Evolutionary conservation across 2,113 vertebrate genomes (phyloP), one percentile per base, ranked within the genome.

Genomic region (Scomber japonicus): DNA sequence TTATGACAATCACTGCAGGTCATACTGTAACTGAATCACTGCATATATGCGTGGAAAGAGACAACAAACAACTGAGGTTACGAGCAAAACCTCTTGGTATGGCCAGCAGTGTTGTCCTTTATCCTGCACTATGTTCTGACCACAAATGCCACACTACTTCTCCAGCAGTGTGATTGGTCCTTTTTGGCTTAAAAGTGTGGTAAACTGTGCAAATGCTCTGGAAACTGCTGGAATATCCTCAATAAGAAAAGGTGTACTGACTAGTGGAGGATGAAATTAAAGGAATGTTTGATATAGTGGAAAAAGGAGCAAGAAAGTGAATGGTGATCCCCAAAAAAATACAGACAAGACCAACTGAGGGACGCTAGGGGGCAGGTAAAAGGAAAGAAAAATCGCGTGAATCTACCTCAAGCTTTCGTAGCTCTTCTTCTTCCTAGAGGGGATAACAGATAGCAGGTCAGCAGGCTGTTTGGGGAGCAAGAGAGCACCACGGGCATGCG

Each of bases 361-460:
- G 40, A 45, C 35, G 21, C 48, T 61, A 62, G 35, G 21, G 35
- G 19, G 46, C 45, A 72, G 64, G 4, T 27, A 79, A 44, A 51
- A 67, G 67, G 3, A 40, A 35, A 7, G 50, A 80, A 44, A 56
- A 11, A 48, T 64, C 50, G 76, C 45, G 24, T 75, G 5, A 77
- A 91, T 94, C 89, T 95, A 95, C 95, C 95, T 96, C 93, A 91
- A 96, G 94, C 82, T 94, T 83, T 51, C 21, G 93, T 35, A 95
- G 93, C 83, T 95, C 95, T 89, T 95, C 94, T 91, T 95, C 95
- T 48, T 95, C 95, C 95, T 96, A 88, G 51, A 92, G 75, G 71
- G 56, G 63, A 91, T 78, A 88, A 90, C 73, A 93, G 78, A 94
- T 35, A 80, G 85, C 79, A 71, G 79, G 83, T 92, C 82, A 93